Percentiles rank a stretch among this genome's conserved stretches.
These are phyloP conservation scores for Tenthredo scrophulariae DNA, from an alignment of 2,888 invertebrate species.

Conservation along the genomic window DNA sequence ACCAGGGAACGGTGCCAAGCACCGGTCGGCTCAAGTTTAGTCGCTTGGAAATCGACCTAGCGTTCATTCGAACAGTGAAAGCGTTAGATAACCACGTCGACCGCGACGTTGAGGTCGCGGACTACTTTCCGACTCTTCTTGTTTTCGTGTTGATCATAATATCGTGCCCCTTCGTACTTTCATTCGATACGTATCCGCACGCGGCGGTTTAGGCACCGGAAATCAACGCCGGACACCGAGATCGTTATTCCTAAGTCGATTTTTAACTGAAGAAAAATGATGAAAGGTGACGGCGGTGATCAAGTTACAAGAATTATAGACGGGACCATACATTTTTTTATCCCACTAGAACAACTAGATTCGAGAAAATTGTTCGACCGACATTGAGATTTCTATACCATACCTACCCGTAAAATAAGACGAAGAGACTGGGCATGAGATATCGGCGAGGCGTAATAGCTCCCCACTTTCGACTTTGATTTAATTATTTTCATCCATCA, in stretches of 20 bases:
- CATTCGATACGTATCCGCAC: not conserved
- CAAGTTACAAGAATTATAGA: too few relatives aligned
- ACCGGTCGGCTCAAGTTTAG: constrained; percentile 33
- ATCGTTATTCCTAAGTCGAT: not conserved
- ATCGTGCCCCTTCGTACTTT: not conserved
- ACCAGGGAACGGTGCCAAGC: constrained; percentile 35
- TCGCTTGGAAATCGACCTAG: constrained; percentile 43
- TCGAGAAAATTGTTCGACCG: not conserved
- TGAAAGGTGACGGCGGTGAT: too few relatives aligned
- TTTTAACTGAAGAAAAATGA: too few relatives aligned
- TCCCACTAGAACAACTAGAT: too few relatives aligned
- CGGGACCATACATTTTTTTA: too few relatives aligned
- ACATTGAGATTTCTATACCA: not conserved
- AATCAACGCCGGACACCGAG: not conserved
- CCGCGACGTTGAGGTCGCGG: constrained; percentile 45
- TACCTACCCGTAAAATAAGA: not conserved
- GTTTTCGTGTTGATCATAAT: constrained; percentile 1
- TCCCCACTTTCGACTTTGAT: constrained; percentile 26
- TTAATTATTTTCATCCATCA: constrained; percentile 18
- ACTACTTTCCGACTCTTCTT: constrained; percentile 40
- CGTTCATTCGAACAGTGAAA: constrained; percentile 49
- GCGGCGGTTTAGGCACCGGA: not conserved
- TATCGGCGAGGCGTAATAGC: not conserved
- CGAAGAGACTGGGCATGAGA: not conserved
- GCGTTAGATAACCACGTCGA: constrained; percentile 49